Conservation (phyloP, 2,797 vertebrate species). For the Micromesistius poutassou region DNA sequence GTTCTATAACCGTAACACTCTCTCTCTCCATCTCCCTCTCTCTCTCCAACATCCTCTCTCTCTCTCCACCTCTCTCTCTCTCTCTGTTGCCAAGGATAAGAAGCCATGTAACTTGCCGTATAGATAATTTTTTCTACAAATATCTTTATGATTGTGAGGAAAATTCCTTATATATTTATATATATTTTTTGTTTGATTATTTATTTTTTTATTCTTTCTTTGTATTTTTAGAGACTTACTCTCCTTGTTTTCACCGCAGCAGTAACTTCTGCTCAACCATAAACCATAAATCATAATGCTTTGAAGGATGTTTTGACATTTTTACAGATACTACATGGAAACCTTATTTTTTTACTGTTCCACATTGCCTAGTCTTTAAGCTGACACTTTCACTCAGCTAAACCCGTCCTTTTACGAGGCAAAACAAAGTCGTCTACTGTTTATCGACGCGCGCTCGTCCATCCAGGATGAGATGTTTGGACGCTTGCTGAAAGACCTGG, state of each 20-base stretch:
- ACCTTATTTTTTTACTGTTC: conserved; percentile 69
- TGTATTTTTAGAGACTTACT: neutral
- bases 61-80: too few species aligned
- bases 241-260: conserved; percentile 9
- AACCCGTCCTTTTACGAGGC: conserved; percentile 62
- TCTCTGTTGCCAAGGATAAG: too few species aligned
- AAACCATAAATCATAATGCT: conserved; percentile 51
- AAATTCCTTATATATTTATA: neutral
- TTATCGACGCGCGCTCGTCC: conserved; percentile 43
- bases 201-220: neutral
- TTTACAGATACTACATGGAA: conserved; percentile 66
- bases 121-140: neutral
- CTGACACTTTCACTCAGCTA: conserved; percentile 45
- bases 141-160: neutral
- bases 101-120: too few species aligned
- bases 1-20: conserved; percentile 36
- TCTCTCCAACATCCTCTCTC: too few species aligned
- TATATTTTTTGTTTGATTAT: neutral
- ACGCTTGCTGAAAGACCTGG: conserved; percentile 38
- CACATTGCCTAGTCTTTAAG: conserved; percentile 40
- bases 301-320: conserved; percentile 68
- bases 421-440: conserved; percentile 42
- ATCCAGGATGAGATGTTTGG: conserved; percentile 43
- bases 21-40: too few species aligned
- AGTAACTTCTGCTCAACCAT: conserved; percentile 44